Base-by-base conservation (phyloP, 2,888 invertebrate species). In the Herminia tarsipennalis region DNA sequence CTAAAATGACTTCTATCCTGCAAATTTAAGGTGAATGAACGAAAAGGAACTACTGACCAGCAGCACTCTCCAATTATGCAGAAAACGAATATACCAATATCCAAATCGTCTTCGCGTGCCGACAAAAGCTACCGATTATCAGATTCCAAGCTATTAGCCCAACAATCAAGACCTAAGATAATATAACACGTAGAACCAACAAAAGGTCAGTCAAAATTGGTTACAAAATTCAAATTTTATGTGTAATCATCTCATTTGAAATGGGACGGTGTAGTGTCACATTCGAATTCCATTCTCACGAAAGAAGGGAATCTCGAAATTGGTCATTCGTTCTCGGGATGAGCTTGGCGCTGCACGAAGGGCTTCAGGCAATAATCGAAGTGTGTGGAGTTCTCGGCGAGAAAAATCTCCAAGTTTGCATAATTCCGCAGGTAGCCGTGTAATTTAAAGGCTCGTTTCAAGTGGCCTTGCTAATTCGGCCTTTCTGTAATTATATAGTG, bases 121-220 rank as follows among this genome's bases (percentile, higher is more conserved):
- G 73, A 74, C 69, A 68, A 72, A 70, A 65, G 81, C 81, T 81
- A 78, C 81, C 78, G 83, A 82, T 87, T 86, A 82, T 66, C 63
- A 68, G 75, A 88, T 88, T 81, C 84, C 75, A 72, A 71, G 70
- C 73, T 66, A 51, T 5, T 16, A 27, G n/a, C 48, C 67, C 43
- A 30, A 24, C 24, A 35, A 50, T 9, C 3, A 41, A 47, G 46
- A 55, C 16, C 61, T 41, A 17, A n/a, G 8, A n/a, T n/a, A 25
- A 9, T n/a, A 13, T 10, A 17, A 6, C 4, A 2, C 9, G 5
- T 3, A 24, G 10, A 37, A n/a, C 16, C 2, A 6, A 21, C 10
- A 2, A 20, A 3, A 40, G 56, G 4, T 50, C 61, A 44, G 30
- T 5, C 16, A 22, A 46, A 48, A 44, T 41, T 65, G 56, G 63